These are phyloP conservation scores for Cephus pygmeus DNA, from an alignment of 2,888 invertebrate species.

Conservation along the genomic window DNA sequence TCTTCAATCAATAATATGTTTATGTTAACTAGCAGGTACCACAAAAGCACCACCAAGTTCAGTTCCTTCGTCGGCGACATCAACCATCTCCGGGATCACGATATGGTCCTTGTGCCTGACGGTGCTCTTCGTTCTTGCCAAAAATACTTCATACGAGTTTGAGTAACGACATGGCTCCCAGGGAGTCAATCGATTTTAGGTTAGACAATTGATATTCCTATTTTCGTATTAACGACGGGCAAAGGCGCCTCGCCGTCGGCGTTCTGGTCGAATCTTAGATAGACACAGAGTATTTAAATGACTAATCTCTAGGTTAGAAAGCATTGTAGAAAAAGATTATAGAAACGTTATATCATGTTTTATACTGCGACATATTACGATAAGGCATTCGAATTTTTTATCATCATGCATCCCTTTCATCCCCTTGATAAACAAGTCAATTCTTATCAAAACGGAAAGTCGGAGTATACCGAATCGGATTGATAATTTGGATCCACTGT, in stretches of 20 bases:
- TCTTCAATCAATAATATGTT: background rate
- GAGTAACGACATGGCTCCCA: background rate
- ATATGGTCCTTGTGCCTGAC: background rate
- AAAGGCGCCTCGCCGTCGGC: background rate
- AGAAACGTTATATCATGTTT: background rate
- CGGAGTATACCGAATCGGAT: background rate
- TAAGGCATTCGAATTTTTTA: background rate
- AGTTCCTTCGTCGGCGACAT: conserved; percentile 18
- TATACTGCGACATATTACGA: background rate
- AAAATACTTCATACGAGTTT: background rate
- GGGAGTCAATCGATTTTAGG: conserved; percentile 8
- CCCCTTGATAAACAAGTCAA: background rate
- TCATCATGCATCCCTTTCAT: background rate
- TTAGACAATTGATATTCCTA: conserved; percentile 27
- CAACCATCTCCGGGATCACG: background rate
- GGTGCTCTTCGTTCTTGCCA: background rate
- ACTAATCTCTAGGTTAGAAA: background rate
- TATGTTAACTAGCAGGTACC: conserved; percentile 18
- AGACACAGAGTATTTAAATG: conserved; percentile 6
- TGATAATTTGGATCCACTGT: background rate
- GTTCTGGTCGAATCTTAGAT: background rate
- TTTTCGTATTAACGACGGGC: conserved; percentile 23
- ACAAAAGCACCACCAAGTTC: conserved; percentile 32
- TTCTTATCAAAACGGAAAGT: background rate
- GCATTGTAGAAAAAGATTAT: background rate